Base-by-base conservation (phyloP, 2,113 vertebrate species). In the Leptobrachium leishanense region DNA sequence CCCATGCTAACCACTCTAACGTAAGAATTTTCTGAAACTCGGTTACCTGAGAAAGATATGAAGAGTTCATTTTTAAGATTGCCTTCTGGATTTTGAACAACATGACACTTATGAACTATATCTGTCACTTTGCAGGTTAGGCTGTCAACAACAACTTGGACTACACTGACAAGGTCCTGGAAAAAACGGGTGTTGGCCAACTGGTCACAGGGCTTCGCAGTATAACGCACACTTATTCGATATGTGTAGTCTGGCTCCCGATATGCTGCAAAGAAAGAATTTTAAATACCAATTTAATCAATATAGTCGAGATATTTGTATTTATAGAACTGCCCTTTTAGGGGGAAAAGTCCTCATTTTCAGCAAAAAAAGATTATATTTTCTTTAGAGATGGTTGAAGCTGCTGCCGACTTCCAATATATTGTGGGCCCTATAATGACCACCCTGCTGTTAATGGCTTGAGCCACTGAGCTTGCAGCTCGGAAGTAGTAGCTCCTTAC, bases 181-280 rank as follows among this genome's bases (percentile, higher is more conserved):
- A 90, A 83, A 74, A 91, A 88, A 8, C 69, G 71, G 1, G 0
- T 0, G 5, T 92, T 91, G 2, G 55, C 84, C 74, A 0, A 59
- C 7, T 88, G 83, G 15, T 40, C 0, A 12, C 92, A 92, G 0
- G 11, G 66, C 2, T 2, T 72, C 0, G 91, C 88, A 8, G 81
- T 84, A 15, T 88, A 93, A 43, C 83, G 90, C 63, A 84, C 86
- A 13, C 85, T 85, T 5, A 88, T 77, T 69, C 67, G 87, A 5
- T 90, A 91, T 0, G 84, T 65, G 0, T 88, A 93, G 82, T 91
- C 89, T 72, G 92, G 90, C 79, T 92, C 91, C 69, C 84, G 83
- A 81, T 90, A 93, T 0, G 88, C 93, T 91, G 82, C 13, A 82
- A 82, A 73, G 68, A 2, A 77, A 69, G 2, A 73, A 13, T 40